phyloP scores from a whole-genome alignment of 2,888 invertebrate species.

The Liopterus haemorrhoidalis region DNA sequence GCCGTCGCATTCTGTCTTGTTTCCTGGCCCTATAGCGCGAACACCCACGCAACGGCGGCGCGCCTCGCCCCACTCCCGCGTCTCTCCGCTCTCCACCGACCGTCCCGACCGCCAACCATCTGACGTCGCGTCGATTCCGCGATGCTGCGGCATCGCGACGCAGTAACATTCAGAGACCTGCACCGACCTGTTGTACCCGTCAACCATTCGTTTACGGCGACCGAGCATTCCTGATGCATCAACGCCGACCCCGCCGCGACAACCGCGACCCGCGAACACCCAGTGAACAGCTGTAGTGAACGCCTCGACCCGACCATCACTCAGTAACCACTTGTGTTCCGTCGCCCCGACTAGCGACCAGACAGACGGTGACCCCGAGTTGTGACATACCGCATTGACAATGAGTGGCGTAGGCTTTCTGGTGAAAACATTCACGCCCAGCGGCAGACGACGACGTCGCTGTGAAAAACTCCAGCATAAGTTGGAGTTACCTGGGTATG shows the following conservation, averaged over 20 bases:
- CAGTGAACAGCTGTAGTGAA: neutral
- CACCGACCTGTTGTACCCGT: conserved; percentile 39
- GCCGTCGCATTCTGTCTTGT: no score
- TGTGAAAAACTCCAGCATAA: conserved; percentile 56
- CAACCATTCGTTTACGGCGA: conserved; percentile 5
- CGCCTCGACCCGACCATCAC: neutral
- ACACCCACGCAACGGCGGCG: no score
- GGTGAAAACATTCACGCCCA: conserved; percentile 61
- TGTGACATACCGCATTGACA: conserved; percentile 1
- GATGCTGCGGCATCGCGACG: conserved; percentile 32
- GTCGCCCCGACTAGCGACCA: neutral
- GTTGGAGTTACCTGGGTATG: conserved; percentile 39
- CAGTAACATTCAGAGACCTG: conserved; percentile 33
- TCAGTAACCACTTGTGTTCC: neutral
- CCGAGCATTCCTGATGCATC: conserved; percentile 28
- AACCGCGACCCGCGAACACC: neutral
- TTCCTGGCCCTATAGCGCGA: no score
- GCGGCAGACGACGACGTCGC: conserved; percentile 54
- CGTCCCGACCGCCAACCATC: no score
- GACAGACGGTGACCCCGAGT: neutral
- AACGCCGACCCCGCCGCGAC: conserved; percentile 11
- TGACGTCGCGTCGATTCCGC: conserved; percentile 10
- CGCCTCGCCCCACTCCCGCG: no score
- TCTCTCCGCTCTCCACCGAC: no score
- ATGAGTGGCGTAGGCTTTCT: conserved; percentile 58